Evolutionary conservation across 1,140 invertebrate species (phyloP).

Genomic region (Stegodyphus mimosarum): DNA sequence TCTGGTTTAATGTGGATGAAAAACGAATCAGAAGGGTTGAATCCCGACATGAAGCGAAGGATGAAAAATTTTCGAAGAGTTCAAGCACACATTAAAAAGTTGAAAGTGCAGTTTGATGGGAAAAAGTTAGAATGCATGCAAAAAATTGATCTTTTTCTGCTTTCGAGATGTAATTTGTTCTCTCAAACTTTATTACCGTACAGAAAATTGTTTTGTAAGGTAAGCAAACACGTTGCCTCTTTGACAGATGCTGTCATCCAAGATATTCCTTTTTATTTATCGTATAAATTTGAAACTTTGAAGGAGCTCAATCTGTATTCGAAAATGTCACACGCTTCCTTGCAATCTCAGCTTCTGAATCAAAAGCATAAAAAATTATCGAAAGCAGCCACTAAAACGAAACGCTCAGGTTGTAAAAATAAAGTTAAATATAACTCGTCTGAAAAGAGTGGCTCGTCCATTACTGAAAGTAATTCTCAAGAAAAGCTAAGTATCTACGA

Average conservation of each 20-base stretch:
- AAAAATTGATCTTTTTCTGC: conserved; percentile 43
- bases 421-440: too few relatives aligned
- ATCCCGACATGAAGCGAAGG: conserved; percentile 19
- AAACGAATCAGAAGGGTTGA: conserved; percentile 11
- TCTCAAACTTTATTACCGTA: conserved; percentile 27
- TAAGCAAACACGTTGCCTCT: background rate
- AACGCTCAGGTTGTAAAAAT: background rate
- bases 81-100: conserved; percentile 34
- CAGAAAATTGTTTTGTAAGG: conserved; percentile 10
- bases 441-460: too few relatives aligned
- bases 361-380: background rate
- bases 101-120: conserved; percentile 19
- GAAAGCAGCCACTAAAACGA: background rate
- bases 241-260: background rate
- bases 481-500: too few relatives aligned
- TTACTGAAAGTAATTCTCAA: too few relatives aligned
- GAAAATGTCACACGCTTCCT: background rate
- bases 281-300: conserved; percentile 7
- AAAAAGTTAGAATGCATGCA: conserved; percentile 29
- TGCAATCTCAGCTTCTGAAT: background rate
- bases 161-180: conserved; percentile 38
- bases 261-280: background rate
- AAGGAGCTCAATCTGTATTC: conserved; percentile 30
- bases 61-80: conserved; percentile 16
- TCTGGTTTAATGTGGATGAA: conserved; percentile 50